phyloP scores from a whole-genome alignment of 1,140 invertebrate species.

The Calosoma granatense region DNA sequence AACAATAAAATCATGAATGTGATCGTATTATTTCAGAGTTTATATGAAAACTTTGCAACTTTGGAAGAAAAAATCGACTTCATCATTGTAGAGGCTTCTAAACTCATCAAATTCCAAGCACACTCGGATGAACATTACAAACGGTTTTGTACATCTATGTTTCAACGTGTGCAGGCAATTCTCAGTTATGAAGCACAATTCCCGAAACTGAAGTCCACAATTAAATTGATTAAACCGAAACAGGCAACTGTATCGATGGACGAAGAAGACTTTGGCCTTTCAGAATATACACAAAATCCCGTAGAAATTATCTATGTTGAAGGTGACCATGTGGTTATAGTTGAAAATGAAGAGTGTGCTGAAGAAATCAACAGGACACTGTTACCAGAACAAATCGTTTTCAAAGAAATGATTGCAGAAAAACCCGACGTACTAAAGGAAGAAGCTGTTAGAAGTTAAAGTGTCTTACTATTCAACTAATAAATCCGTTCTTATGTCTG shows the following conservation, averaged over 20 bases:
- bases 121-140: neutral
- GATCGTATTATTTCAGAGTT: neutral
- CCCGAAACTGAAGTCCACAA: slow-evolving; percentile 42
- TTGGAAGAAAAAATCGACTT: neutral
- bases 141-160: slow-evolving; percentile 23
- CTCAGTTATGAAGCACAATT: slow-evolving; percentile 38
- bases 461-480: neutral
- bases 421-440: neutral
- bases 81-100: neutral
- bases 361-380: slow-evolving; percentile 43
- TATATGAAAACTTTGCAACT: neutral
- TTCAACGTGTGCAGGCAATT: slow-evolving; percentile 45
- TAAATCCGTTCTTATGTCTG: neutral
- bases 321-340: slow-evolving; percentile 60
- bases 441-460: neutral
- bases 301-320: slow-evolving; percentile 46
- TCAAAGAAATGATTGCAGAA: neutral
- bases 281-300: slow-evolving; percentile 38
- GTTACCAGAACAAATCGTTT: neutral
- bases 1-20: too few relatives aligned
- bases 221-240: slow-evolving; percentile 52
- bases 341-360: slow-evolving; percentile 51
- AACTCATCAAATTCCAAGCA: neutral
- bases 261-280: slow-evolving; percentile 54
- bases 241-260: slow-evolving; percentile 36